Percentiles rank a stretch among this genome's conserved stretches.
Evolutionary conservation across 2,113 vertebrate species (phyloP).

Genomic region (Apus apus): DNA sequence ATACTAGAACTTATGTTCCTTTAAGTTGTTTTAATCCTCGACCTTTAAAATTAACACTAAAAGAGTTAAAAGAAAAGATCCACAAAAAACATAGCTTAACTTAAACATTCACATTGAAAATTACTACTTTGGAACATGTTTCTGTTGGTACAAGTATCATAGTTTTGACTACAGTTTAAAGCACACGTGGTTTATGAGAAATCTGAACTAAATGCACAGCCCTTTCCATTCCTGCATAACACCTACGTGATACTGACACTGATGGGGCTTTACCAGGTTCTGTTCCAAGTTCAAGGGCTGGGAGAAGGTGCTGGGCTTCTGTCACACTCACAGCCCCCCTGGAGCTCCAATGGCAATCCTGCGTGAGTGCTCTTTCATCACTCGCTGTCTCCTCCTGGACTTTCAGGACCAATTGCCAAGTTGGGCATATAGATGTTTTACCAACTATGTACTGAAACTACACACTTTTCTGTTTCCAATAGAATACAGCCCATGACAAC

Average conservation of each 20-base stretch:
- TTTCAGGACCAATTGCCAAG: not conserved
- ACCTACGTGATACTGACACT: not conserved
- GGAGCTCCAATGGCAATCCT: not conserved
- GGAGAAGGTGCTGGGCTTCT: not conserved
- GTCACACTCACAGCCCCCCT: fast-evolving
- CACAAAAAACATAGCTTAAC: not conserved
- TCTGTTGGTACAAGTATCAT: not conserved
- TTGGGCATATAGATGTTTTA: not conserved
- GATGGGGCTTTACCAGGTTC: not conserved
- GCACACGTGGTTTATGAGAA: conserved; percentile 7
- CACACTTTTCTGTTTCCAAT: not conserved
- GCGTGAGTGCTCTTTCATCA: not conserved
- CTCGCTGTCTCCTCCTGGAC: fast-evolving
- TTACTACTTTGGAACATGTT: conserved; percentile 52
- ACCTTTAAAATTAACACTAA: conserved; percentile 48
- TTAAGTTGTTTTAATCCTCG: conserved; percentile 41
- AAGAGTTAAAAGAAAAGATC: not conserved
- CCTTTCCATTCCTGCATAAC: not conserved
- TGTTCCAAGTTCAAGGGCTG: not conserved
- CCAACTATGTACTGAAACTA: not conserved
- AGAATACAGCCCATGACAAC: not conserved
- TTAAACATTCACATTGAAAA: conserved; percentile 61
- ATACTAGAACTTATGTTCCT: not conserved
- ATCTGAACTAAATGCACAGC: not conserved
- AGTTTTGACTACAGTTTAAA: conserved; percentile 9